These are phyloP conservation scores for Thaleichthys pacificus DNA, from an alignment of 2,797 vertebrate species.

Conservation along the genomic window DNA sequence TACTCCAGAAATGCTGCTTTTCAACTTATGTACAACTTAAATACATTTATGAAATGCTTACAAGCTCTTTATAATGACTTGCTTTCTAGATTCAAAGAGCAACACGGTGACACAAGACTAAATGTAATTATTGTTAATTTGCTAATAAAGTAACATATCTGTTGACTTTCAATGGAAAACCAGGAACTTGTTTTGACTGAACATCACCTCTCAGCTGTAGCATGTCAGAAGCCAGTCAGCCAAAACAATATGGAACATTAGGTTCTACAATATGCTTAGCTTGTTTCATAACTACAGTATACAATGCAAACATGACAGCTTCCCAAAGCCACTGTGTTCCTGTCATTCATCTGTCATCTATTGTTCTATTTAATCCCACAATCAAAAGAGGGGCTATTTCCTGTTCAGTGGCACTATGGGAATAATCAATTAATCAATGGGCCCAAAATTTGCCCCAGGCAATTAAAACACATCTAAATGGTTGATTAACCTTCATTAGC, in stretches of 20 bases:
- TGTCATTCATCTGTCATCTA: slow-evolving; percentile 68
- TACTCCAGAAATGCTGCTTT: not conserved
- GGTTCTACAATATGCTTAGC: slow-evolving; percentile 45
- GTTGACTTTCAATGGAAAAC: not conserved
- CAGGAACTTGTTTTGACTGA: not conserved
- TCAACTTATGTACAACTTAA: too few species aligned
- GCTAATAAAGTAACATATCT: not conserved
- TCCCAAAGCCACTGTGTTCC: slow-evolving; percentile 68
- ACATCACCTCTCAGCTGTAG: not conserved
- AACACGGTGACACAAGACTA: not conserved
- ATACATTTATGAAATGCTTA: too few species aligned
- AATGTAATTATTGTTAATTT: not conserved
- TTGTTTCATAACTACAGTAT: slow-evolving; percentile 51
- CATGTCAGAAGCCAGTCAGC: not conserved
- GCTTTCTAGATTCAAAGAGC: not conserved
- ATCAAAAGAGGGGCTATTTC: slow-evolving; percentile 55
- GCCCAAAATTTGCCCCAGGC: slow-evolving; percentile 25
- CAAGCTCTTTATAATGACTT: not conserved
- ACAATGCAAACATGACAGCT: slow-evolving; percentile 62
- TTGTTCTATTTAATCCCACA: slow-evolving; percentile 69
- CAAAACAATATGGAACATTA: slow-evolving; percentile 26
- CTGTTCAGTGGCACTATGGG: slow-evolving; percentile 31
- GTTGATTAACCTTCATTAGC: slow-evolving; percentile 69
- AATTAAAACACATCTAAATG: slow-evolving; percentile 52
- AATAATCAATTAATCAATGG: slow-evolving; percentile 54